Base-by-base conservation (phyloP, 2,797 vertebrate genomes). In the Molossus molossus region DNA sequence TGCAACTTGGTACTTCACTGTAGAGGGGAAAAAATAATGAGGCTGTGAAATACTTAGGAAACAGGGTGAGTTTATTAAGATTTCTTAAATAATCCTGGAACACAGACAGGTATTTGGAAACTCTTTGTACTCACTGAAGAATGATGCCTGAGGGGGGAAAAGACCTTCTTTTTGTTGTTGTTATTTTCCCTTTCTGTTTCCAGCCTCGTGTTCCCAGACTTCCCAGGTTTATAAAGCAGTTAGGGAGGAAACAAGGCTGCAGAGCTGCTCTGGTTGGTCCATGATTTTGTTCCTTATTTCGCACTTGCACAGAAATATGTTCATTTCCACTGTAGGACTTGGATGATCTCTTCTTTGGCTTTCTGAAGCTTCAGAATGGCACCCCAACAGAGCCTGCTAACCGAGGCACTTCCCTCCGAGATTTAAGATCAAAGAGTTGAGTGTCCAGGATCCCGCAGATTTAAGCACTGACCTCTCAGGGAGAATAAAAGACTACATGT, bases 401-500 rank as follows among this genome's bases (percentile, higher is more conserved):
- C 53, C 20, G 1, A 76, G 29, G 20, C 50, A 4, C 70, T 91
- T 86, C 86, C 69, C 62, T 55, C 67, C 2, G 1, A 93, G 75
- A 94, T 57, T 93, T 89, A 91, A 85, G 83, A 91, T 96, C 94
- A 72, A 92, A 94, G 91, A 33, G 33, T 77, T 20, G 4, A 40
- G 17, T 10, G 29, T 37, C 77, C 27, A 69, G 50, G 23, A 45
- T 85, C 75, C 64, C 0, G 2, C 58, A 85, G 79, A 89, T 79
- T 90, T 64, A 91, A 96, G 79, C 45, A 60, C 55, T 50, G 53
- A 11, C 40, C 76, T 70, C 64, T 72, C 48, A 11, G 58, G 3
- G 10, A 88, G 65, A 97, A 86, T 92, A 87, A 95, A 92, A 94
- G 72, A 87, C 57, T 95, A 53, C 18, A 75, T 58, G 75, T 86